A percentile compares a stretch with the other conserved stretches of the same genome.
Evolutionary conservation across 2,113 vertebrate species (phyloP).

Genomic region (Equus quagga): DNA sequence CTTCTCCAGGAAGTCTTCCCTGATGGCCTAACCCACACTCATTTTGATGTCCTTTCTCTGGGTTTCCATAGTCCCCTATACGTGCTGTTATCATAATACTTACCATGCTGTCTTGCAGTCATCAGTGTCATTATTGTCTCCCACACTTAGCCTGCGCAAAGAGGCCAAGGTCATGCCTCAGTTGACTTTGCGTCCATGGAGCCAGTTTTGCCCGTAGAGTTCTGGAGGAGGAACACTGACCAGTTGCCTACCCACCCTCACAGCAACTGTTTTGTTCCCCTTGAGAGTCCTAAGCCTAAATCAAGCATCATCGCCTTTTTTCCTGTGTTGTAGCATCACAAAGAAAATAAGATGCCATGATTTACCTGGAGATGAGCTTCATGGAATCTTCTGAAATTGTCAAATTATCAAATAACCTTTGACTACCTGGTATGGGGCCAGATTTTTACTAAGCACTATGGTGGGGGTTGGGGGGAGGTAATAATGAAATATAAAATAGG

Average conservation of each 20-base stretch:
- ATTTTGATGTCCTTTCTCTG: not conserved
- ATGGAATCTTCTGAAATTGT: not conserved
- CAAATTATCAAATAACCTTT: not conserved
- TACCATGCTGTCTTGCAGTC: not conserved
- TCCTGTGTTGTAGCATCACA: not conserved
- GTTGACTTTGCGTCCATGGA: not conserved
- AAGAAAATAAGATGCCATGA: not conserved
- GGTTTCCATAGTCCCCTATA: not conserved
- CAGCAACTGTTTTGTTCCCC: not conserved
- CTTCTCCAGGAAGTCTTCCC: conserved; percentile 40
- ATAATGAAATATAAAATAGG: not conserved
- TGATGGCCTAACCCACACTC: not conserved
- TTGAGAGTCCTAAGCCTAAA: not conserved
- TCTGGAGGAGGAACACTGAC: not conserved
- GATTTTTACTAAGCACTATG: not conserved
- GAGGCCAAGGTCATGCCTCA: not conserved
- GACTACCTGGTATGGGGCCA: not conserved
- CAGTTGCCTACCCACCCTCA: not conserved
- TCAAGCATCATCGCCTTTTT: not conserved
- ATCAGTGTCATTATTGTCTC: not conserved
- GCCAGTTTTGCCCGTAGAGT: not conserved
- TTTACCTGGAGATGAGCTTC: not conserved
- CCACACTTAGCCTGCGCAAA: not conserved
- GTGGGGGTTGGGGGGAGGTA: accelerated
- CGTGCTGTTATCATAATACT: no score